A percentile compares a stretch with the other conserved stretches of the same genome.
Conservation (phyloP, 2,113 vertebrate genomes). For the Anthoscopus minutus region DNA sequence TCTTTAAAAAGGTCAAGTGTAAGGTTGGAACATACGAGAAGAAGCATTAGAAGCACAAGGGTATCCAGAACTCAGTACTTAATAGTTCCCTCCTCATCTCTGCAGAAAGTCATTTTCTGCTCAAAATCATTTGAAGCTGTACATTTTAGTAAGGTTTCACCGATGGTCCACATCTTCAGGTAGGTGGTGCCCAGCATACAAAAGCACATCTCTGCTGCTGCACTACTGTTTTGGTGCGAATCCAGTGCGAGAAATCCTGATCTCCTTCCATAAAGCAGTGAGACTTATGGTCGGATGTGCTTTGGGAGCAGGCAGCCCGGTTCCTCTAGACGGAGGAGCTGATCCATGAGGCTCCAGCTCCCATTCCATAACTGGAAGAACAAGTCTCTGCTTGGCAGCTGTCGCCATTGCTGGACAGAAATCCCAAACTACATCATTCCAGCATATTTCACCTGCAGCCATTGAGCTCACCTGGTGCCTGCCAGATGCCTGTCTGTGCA, state of each 20-base stretch:
- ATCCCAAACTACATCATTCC: neutral
- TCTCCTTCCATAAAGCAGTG: neutral
- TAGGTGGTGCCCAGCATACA: neutral
- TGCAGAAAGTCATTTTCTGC: neutral
- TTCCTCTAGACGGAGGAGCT: neutral
- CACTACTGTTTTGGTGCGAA: neutral
- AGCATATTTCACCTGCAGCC: neutral
- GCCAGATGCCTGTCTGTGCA: neutral
- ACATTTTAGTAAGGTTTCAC: neutral
- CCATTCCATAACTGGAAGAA: neutral
- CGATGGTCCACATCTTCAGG: neutral
- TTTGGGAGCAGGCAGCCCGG: neutral
- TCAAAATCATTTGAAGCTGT: neutral
- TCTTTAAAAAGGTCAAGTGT: slow-evolving; percentile 56
- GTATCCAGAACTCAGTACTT: neutral
- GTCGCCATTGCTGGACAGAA: neutral
- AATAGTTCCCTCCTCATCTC: neutral
- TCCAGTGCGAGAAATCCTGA: neutral
- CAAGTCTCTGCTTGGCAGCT: neutral
- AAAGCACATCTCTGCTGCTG: neutral
- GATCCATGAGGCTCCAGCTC: neutral
- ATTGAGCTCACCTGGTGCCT: neutral
- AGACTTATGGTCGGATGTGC: neutral
- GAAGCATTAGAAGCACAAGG: neutral
- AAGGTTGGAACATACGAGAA: neutral